These are phyloP conservation scores for Sphaerophoria rueppellii DNA, from an alignment of 2,888 invertebrate species.

Conservation along the genomic window DNA sequence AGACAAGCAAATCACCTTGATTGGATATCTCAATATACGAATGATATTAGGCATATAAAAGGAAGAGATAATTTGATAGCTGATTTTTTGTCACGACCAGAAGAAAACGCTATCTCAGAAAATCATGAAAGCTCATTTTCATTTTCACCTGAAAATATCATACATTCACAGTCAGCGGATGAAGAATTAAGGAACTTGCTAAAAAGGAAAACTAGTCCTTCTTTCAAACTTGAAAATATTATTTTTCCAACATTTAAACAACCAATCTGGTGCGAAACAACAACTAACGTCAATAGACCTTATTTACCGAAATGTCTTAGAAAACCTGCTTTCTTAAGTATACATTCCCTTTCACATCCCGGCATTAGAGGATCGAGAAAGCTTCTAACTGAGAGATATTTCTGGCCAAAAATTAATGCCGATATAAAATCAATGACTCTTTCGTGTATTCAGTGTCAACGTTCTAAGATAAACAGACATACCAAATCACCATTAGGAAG, in stretches of 20 bases:
- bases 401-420: constrained; percentile 25
- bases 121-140: background rate
- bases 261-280: constrained; percentile 21
- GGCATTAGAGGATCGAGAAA: constrained; percentile 24
- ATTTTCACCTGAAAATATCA: constrained; percentile 28
- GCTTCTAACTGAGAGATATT: constrained; percentile 17
- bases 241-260: background rate
- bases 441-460: constrained; percentile 8
- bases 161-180: background rate
- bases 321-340: background rate
- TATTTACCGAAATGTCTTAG: constrained; percentile 27
- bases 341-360: constrained; percentile 30
- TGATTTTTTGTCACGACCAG: constrained; percentile 24
- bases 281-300: constrained; percentile 1
- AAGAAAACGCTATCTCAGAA: background rate
- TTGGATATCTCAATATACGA: constrained; percentile 19
- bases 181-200: constrained; percentile 9
- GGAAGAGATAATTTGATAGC: constrained; percentile 28
- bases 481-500: constrained; percentile 2
- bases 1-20: constrained; percentile 27
- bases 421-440: background rate
- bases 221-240: constrained; percentile 18
- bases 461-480: constrained; percentile 2
- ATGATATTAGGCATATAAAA: constrained; percentile 26
- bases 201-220: background rate